Base-by-base conservation (phyloP, 2,113 vertebrate species). In the Menura novaehollandiae region DNA sequence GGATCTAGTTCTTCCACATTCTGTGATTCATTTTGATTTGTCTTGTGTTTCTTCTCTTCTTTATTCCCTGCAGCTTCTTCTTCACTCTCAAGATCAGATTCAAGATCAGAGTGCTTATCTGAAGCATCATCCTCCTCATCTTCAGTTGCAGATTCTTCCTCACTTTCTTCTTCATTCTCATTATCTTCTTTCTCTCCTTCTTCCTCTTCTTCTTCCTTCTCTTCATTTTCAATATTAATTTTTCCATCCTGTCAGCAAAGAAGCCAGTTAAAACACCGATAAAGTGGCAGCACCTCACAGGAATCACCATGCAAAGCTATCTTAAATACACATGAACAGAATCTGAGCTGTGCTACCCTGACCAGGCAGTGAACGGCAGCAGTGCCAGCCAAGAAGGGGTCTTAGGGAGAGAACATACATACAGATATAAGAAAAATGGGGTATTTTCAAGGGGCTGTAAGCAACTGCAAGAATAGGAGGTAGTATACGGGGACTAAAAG, bases 31-130 rank as follows among this genome's bases (percentile, higher is more conserved):
- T 33, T 22, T 81, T 85, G 30, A 4, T 43, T 55, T 18, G 55
- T 15, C 19, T 49, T 76, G 5, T 14, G 9, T 20, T 41, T 81
- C 66, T 59, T 64, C 11, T 97, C 79, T 35, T 84, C 76, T 62
- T 92, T 86, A 7, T 58, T 92, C 44, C 41, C 89, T 67, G 37
- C 20, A 62, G 41, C n/a, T 32, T 89, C 92, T 20, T 97, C 97
- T 66, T 96, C 97, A 2, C 98, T 98, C 14, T 97, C 98, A 28
- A 51, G 64, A 10, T 98, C 97, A 6, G 98, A 98, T 21, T 98
- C 98, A 62, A 99, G 96, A 94, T 99, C 99, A 1, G 98, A 98
- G 93, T 98, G 98, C 74, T 95, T 88, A 12, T 98, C 98, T 7
- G 97, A 85, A 51, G 77, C 95, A 6, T 79, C 46, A 6, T 93